Conservation (phyloP, 2,113 vertebrate species). For the Erinaceus europaeus region DNA sequence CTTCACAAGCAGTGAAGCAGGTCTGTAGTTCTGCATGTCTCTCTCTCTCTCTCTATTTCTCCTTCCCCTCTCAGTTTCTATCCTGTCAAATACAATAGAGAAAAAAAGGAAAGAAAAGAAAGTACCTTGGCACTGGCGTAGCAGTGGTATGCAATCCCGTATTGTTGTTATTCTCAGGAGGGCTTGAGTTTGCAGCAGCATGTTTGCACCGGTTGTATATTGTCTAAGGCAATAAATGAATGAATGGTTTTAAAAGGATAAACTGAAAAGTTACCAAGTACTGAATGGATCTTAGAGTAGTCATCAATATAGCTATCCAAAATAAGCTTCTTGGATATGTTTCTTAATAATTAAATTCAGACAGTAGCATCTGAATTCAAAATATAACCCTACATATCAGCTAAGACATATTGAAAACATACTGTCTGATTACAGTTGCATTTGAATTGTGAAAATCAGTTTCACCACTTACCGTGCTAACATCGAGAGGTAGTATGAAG, state of each 20-base stretch:
- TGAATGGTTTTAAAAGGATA: background rate
- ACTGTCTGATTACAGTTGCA: background rate
- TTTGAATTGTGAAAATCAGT: constrained; percentile 15
- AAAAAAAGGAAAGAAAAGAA: too few relatives aligned
- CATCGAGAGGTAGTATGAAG: constrained; percentile 94
- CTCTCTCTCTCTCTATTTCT: too few relatives aligned
- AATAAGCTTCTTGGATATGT: background rate
- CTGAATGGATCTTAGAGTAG: background rate
- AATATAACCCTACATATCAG: background rate
- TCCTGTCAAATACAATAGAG: too few relatives aligned
- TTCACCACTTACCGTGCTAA: constrained; percentile 90
- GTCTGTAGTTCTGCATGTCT: too few relatives aligned
- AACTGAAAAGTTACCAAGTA: constrained; percentile 41
- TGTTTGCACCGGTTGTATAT: constrained; percentile 92
- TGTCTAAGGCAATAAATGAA: constrained; percentile 83
- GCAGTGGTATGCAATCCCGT: constrained; percentile 62
- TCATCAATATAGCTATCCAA: background rate
- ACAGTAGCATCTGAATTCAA: constrained; percentile 1
- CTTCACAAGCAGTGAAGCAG: too few relatives aligned
- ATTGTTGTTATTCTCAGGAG: constrained; percentile 68
- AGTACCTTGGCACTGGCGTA: constrained; percentile 78
- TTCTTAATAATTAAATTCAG: constrained; percentile 29
- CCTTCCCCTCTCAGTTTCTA: too few relatives aligned
- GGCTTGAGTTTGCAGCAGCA: constrained; percentile 82
- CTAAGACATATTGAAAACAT: constrained; percentile 1